Base-by-base conservation (phyloP, 2,113 vertebrate genomes). In the Mormyrus lacerda region DNA sequence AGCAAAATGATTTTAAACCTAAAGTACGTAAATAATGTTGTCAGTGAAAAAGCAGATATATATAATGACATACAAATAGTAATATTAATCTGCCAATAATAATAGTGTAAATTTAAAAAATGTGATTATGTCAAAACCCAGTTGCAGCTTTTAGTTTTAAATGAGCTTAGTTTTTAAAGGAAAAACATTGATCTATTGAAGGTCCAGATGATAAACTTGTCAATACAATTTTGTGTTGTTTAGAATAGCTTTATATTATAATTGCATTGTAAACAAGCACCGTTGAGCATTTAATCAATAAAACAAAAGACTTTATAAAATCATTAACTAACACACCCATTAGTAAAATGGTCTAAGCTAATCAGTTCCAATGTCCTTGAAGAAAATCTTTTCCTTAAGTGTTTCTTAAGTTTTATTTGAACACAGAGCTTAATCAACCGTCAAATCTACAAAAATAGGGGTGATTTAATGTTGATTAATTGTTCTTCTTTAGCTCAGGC, bases 271-370 rank as follows among this genome's bases (percentile, higher is more conserved):
- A 58, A 85, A 89, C 27, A 87, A 85, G 79, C 89, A 90, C 88
- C 89, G 73, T 90, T 61, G 87, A 88, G 39, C 87, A 73, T 55
- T 87, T 93, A 91, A 94, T 94, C 91, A 94, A 76, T 58, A 65
- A 88, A 92, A 92, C 92, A 91, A 92, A 85, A 90, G 90, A 58
- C 82, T 90, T 35, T 7, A 89, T 13, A 82, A 92, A 91, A 91
- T 91, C 91, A 90, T 92, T 92, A 93, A 93, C 91, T 90, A 27
- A 89, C 73, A 87, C 27, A n/a, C 55, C 42, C 87, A 69, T 35
- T 85, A 76, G 87, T 11, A 85, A 90, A 89, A 91, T 69, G 69
- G 11, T 89, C 45, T 45, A 45, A 89, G 10, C 69, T 76, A 39
- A 45, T 89, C 65, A 85, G 82, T 61, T 42, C 17, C 83, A 90